Evolutionary conservation across 2,888 invertebrate genomes (phyloP), one percentile per base, ranked within the genome.

Genomic region (Amphipoea oculea): DNA sequence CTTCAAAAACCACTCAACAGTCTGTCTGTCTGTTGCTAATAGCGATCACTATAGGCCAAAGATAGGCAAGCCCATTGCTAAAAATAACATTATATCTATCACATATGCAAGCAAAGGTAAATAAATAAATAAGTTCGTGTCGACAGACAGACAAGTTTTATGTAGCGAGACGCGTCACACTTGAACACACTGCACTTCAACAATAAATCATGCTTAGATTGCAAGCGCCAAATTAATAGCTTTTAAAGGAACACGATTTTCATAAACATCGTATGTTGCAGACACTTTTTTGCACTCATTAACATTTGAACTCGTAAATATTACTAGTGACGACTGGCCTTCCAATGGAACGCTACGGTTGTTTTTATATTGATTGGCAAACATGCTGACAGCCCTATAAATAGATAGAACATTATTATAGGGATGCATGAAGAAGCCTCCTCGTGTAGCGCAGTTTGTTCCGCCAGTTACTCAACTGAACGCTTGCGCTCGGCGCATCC

Each of bases 71-170:
- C 40, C 9, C 2, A 60, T 62, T 54, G 42, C 29, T 36, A 20
- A 66, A 57, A 48, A 20, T 65, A n/a, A 48, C 7, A 66, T 40
- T 57, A 29, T 48, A 29, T 48, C 48, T 29, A 29, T 48, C 48
- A 51, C 65, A 67, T n/a, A 29, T 29, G 29, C 29, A 81, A 63
- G 23, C 65, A 85, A 71, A 76, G 66, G 51, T 66, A 73, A 76
- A 76, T 83, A 78, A 75, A 80, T 83, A 77, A 74, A 81, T 67
- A 86, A 42, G 51, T 75, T 29, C 45, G 79, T 85, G 79, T 74
- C 79, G 86, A 83, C 86, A 86, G 83, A 76, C 86, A 83, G 63
- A 86, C 79, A 83, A 76, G 79, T 86, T 85, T 85, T 86, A 85
- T 83, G 85, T 85, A 74, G 84, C 85, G 86, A 79, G 40, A 83